Base-by-base conservation (phyloP, 2,797 vertebrate genomes). In the Loriculus beryllinus region DNA sequence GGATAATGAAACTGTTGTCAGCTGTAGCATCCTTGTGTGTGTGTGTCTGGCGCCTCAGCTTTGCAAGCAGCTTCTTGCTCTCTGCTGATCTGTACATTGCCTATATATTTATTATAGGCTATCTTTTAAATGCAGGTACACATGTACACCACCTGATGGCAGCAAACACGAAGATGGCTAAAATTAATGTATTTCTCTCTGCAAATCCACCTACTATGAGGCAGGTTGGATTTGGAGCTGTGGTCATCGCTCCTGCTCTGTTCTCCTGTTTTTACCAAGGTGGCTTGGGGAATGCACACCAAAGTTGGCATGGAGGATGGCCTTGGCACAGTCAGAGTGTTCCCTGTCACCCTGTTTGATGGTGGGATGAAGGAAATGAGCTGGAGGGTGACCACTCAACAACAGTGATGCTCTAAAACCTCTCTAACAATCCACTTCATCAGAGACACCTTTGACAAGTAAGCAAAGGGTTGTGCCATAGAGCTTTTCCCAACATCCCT, bases 1-100 rank as follows among this genome's bases (percentile, higher is more conserved):
- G 74, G 25, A 31, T 93, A 89, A 88, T 84, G 68, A 89, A 94
- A 65, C 64, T 40, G 31, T 68, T 76, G 43, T 47, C 83, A 67
- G 81, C 63, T 72, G 59, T 29, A 88, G 77, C 8, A 6, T 67
- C 47, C 22, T 37, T 1, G 1, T 4, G 31, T 40, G n/a, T n/a
- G n/a, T n/a, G 0, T 39, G 42, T 14, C 56, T 23, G 7, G 6
- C 3, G 2, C 48, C 35, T 85, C 2, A 3, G 40, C 57, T 64
- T 57, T 60, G 1, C 0, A 0, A 79, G 42, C 1, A 2, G 39
- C 62, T 71, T 75, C 65, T 86, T 45, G 25, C 29, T 57, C 16
- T n/a, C 52, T 92, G 31, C 14, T 64, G 6, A 33, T 14, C 5
- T 49, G 4, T 64, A 3, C 31, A 8, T 39, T 69, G 5, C 54